Percentiles rank a stretch among this genome's conserved stretches.
Evolutionary conservation across 2,888 invertebrate genomes (phyloP).

Genomic region (Trichacis sp.): DNA sequence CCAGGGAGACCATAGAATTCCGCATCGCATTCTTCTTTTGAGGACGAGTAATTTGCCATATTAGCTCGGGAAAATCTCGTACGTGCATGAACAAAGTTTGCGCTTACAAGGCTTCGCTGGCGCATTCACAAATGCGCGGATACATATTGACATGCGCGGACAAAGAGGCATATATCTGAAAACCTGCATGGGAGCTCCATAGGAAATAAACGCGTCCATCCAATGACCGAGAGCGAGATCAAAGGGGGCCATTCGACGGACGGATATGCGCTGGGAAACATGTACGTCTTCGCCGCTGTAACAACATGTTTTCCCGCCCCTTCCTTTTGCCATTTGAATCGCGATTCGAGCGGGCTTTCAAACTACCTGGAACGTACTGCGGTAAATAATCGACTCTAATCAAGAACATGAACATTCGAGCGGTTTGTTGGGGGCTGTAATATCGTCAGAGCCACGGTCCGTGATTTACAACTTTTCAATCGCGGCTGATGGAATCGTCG

Average conservation of each 20-base stretch:
- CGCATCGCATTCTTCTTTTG: slow-evolving; percentile 25
- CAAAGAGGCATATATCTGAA: slow-evolving; percentile 37
- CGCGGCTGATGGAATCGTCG: slow-evolving; percentile 1
- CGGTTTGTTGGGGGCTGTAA: neutral
- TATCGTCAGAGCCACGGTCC: neutral
- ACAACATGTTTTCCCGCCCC: slow-evolving; percentile 35
- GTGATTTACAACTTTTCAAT: slow-evolving; percentile 14
- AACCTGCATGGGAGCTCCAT: slow-evolving; percentile 35
- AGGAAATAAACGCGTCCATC: slow-evolving; percentile 41
- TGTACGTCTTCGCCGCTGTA: slow-evolving; percentile 32
- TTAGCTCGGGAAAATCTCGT: slow-evolving; percentile 37
- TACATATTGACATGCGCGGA: slow-evolving; percentile 15
- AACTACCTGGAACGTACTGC: slow-evolving; percentile 36
- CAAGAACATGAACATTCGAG: slow-evolving; percentile 12
- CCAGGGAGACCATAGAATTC: neutral
- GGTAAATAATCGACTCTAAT: neutral
- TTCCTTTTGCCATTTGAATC: slow-evolving; percentile 38
- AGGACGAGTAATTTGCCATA: slow-evolving; percentile 36
- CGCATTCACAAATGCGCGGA: neutral
- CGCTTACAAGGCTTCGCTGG: slow-evolving; percentile 33
- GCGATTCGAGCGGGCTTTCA: slow-evolving; percentile 31
- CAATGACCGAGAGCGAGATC: slow-evolving; percentile 56
- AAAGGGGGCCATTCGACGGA: slow-evolving; percentile 62
- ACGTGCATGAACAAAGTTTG: slow-evolving; percentile 25
- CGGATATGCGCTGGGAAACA: slow-evolving; percentile 40